These are phyloP conservation scores for Lota lota DNA, from an alignment of 2,113 vertebrate genomes.

Conservation along the genomic window DNA sequence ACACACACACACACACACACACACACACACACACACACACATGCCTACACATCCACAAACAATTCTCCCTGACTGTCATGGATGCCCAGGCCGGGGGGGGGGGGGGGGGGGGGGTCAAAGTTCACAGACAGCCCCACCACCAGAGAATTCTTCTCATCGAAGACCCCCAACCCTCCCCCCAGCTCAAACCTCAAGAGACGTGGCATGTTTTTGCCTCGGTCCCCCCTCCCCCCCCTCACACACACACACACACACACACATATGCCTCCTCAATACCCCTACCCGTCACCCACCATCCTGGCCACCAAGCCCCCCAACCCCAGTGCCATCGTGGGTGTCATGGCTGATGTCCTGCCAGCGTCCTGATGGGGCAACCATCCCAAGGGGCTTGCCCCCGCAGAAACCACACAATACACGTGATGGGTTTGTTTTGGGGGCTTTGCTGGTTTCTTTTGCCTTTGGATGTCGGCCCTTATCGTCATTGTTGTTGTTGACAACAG, in stretches of 20 bases:
- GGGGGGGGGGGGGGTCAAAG: conserved; percentile 63
- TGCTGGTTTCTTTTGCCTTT: conserved; percentile 6
- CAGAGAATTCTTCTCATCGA: too few species aligned
- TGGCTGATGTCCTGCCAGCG: too few species aligned
- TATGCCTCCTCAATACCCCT: too few species aligned
- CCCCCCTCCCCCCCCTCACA: conserved; percentile 32
- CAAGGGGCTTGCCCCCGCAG: too few species aligned
- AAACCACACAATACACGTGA: too few species aligned
- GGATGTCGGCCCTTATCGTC: conserved; percentile 1
- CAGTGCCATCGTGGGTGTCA: neutral
- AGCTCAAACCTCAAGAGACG: conserved; percentile 16
- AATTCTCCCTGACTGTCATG: conserved; percentile 24
- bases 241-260: too few species aligned
- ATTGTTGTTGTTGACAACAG: conserved; percentile 32
- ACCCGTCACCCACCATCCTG: too few species aligned
- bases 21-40: conserved; percentile 11
- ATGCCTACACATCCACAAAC: neutral
- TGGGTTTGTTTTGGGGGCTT: too few species aligned
- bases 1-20: conserved; percentile 1
- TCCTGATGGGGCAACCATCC: too few species aligned
- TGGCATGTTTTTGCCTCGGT: conserved; percentile 13
- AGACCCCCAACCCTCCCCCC: neutral
- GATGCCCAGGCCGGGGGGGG: conserved; percentile 45
- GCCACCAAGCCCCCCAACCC: neutral
- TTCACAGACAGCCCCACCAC: conserved; percentile 50